A percentile compares a stretch with the other conserved stretches of the same genome.
These are phyloP conservation scores for Monoplex corrugatus DNA, from an alignment of 2,888 invertebrate genomes.

Conservation along the genomic window DNA sequence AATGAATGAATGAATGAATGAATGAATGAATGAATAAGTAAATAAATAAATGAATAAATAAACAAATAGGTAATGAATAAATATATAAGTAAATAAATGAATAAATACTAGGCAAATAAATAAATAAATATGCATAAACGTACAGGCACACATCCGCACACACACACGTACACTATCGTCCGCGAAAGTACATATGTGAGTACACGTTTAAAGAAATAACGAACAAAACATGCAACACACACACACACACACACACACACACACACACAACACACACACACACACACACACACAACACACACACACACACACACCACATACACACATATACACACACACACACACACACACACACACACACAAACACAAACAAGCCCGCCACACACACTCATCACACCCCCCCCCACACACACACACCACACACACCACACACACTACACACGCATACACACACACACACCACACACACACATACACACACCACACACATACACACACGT, in stretches of 20 bases:
- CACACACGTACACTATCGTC: neutral
- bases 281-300: neutral
- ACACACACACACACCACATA: neutral
- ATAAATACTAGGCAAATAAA: too few species aligned
- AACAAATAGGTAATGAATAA: too few species aligned
- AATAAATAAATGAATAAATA: too few species aligned
- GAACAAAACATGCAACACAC: too few species aligned
- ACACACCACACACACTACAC: neutral
- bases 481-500: slow-evolving; percentile 3
- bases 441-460: slow-evolving; percentile 16
- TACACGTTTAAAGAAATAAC: too few species aligned
- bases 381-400: neutral
- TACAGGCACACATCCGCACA: neutral
- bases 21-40: too few species aligned
- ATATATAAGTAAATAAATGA: too few species aligned
- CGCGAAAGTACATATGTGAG: too few species aligned
- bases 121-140: neutral
- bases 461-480: slow-evolving; percentile 6
- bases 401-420: neutral
- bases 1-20: too few species aligned
- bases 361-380: neutral
- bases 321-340: slow-evolving; percentile 3
- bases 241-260: neutral
- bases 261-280: neutral
- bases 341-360: slow-evolving; percentile 8